These are phyloP conservation scores for Galleria mellonella DNA, from an alignment of 1,140 invertebrate genomes.

Conservation along the genomic window DNA sequence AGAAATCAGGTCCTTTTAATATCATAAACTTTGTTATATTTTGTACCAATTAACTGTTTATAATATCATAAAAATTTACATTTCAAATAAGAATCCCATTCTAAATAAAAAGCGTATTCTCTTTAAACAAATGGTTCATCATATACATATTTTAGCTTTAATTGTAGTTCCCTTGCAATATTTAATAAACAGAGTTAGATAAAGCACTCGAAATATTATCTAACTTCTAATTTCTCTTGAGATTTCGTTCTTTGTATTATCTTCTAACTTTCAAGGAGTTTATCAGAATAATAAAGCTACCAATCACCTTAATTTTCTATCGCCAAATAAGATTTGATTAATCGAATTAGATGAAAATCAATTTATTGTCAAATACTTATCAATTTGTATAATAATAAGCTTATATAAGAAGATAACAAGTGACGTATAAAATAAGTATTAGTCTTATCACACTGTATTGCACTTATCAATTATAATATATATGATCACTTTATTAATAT, in stretches of 20 bases:
- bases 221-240: constrained; percentile 10
- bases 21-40: too few species aligned
- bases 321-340: neutral
- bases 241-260: constrained; percentile 1
- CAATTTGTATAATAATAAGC: neutral
- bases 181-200: too few species aligned
- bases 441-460: neutral
- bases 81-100: too few species aligned
- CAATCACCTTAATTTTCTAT: constrained; percentile 11
- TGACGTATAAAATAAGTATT: neutral
- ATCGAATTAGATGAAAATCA: neutral
- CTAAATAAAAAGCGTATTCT: too few species aligned
- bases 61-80: too few species aligned
- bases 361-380: neutral
- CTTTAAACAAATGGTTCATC: too few species aligned
- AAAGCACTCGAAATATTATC: too few species aligned
- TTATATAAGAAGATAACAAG: neutral
- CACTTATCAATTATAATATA: neutral
- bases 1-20: too few species aligned
- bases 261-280: constrained; percentile 3
- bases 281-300: constrained; percentile 5
- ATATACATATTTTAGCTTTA: too few species aligned
- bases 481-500: neutral
- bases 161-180: too few species aligned
- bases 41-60: too few species aligned